Evolutionary conservation across 2,797 vertebrate species (phyloP).

Genomic region (Iguana delicatissima): DNA sequence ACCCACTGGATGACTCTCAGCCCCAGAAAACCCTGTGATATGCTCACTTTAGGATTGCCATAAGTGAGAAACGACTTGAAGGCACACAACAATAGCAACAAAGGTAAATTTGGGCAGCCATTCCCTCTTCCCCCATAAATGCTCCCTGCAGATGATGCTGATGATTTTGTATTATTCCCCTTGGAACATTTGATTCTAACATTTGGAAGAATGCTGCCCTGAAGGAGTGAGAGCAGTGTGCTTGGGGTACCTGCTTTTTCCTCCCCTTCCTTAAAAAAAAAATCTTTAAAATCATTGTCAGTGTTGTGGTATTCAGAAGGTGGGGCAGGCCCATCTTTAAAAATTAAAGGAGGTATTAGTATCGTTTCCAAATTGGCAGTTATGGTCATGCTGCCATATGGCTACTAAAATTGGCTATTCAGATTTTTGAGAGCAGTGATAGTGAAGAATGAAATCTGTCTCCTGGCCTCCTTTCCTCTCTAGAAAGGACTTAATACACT

Average conservation of each 20-base stretch:
- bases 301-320: constrained; percentile 11
- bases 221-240: background rate
- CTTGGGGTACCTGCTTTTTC: background rate
- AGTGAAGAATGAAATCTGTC: background rate
- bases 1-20: too few species aligned
- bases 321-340: background rate
- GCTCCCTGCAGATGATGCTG: too few species aligned
- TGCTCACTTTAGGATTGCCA: too few species aligned
- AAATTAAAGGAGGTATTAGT: background rate
- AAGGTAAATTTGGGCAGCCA: too few species aligned
- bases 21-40: too few species aligned
- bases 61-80: too few species aligned
- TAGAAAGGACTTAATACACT: constrained; percentile 80
- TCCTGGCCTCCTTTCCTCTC: constrained; percentile 48
- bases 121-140: too few species aligned
- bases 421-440: constrained; percentile 4
- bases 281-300: background rate
- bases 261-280: background rate
- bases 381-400: background rate
- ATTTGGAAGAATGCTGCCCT: background rate
- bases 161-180: too few species aligned
- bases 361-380: constrained; percentile 1
- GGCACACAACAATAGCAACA: too few species aligned
- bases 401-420: background rate
- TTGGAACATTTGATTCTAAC: too few species aligned